Evolutionary conservation across 2,113 vertebrate species (phyloP).

Genomic region (Phocoena sinus): DNA sequence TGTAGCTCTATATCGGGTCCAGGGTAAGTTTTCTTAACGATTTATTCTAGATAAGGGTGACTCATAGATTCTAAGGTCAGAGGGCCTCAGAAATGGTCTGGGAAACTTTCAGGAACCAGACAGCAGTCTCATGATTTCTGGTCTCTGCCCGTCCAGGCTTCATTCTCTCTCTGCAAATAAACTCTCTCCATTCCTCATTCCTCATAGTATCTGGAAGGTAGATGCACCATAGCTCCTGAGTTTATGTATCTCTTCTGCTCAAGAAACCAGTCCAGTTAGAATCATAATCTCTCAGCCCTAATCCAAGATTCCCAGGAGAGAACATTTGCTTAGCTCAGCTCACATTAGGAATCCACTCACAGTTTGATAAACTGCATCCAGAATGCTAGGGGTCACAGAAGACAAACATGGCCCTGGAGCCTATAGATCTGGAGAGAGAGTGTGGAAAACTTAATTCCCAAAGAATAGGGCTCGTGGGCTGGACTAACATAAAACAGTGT

Average conservation of each 20-base stretch:
- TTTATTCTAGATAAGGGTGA: neutral
- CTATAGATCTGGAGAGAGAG: neutral
- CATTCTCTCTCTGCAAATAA: neutral
- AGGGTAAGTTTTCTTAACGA: neutral
- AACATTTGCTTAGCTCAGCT: neutral
- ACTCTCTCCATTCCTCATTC: neutral
- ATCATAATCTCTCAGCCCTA: neutral
- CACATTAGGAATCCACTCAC: neutral
- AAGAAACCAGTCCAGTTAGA: neutral
- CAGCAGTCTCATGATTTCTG: neutral
- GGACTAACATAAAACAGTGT: neutral
- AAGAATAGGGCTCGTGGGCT: neutral
- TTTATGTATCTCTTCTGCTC: neutral
- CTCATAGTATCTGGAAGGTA: neutral
- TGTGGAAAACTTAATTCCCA: neutral
- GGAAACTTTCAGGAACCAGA: neutral
- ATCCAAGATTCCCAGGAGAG: neutral
- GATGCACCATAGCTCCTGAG: neutral
- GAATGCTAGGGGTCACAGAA: neutral
- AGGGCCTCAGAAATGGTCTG: neutral
- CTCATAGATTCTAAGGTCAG: neutral
- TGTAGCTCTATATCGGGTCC: neutral
- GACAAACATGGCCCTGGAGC: neutral
- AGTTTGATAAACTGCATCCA: neutral
- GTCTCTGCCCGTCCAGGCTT: neutral